Base-by-base conservation (phyloP, 37 sponge, comb jelly and placozoan species). In the Agelas oroides region DNA sequence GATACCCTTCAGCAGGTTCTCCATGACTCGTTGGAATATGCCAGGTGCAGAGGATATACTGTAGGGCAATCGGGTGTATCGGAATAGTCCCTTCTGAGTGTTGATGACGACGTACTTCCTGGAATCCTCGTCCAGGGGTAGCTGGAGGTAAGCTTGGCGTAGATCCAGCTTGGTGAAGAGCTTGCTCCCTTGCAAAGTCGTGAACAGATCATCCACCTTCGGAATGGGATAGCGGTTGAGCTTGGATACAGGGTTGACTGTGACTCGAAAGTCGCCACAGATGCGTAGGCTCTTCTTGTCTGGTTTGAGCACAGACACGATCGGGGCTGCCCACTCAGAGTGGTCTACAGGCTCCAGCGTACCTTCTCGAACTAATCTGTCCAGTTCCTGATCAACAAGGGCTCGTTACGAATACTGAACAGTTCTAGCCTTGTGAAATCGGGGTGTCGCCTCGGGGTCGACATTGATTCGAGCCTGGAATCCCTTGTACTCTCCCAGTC, bases 1-100 rank as follows among this genome's bases (percentile, higher is more conserved):
- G 18, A 88, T 56, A 0, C 83, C 88, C 60, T 81, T 68, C 16
- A 88, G 37, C 30, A 88, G 24, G 40, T 28, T 68, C 23, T 46
- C 46, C 46, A 46, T 46, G 3, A 46, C 46, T 8, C 8, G 3
- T 8, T 46, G 46, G 46, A 46, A 46, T 3, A 46, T 46, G 3
- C 46, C 46, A 3, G 46, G 46, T 3, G 46, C 46, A 46, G 46
- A 46, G 46, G 46, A 46, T 3, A 46, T 8, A 3, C 46, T 8
- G 8, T 46, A 46, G 6, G 46, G 46, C 46, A 46, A 8, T 46
- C 46, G 46, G 8, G 46, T 46, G 8, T 46, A 46, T 12, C 46
- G 46, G 46, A 12, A 46, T 8, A 46, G 8, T 12, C 46, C 46
- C 8, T 8, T 46, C 6, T 46, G 46, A 3, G 46, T 46, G 46